Percentiles rank a stretch among this genome's conserved stretches.
These are phyloP conservation scores for Molossus molossus DNA, from an alignment of 2,797 vertebrate species.

Conservation along the genomic window DNA sequence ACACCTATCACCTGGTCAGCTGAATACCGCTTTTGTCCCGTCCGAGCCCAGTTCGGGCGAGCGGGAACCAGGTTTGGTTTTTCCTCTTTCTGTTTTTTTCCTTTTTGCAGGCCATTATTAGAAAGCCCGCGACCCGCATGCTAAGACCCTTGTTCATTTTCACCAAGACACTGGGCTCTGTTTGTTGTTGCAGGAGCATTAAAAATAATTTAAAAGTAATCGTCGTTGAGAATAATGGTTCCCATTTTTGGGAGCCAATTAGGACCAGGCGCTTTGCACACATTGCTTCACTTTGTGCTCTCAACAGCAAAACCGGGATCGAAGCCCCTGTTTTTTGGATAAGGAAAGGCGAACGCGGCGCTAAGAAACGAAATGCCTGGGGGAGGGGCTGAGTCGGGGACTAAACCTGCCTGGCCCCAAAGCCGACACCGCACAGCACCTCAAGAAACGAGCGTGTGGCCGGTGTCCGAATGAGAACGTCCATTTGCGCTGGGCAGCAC, in stretches of 20 bases:
- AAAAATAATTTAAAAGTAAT: constrained; percentile 73
- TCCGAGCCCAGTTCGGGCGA: neutral
- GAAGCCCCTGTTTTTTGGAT: neutral
- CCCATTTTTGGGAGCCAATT: neutral
- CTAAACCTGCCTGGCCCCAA: accelerated
- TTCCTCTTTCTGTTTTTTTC: constrained; percentile 72
- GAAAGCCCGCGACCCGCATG: constrained; percentile 74
- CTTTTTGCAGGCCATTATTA: constrained; percentile 78
- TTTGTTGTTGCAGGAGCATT: constrained; percentile 80
- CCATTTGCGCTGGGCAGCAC: neutral
- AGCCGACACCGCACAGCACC: neutral
- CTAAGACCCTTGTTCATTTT: constrained; percentile 79
- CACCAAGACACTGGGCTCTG: constrained; percentile 82
- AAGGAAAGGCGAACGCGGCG: neutral
- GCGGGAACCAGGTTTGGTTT: constrained; percentile 69
- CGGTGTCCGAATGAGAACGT: neutral
- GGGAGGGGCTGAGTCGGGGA: neutral
- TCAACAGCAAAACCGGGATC: neutral
- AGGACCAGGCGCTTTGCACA: neutral
- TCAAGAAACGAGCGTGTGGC: accelerated
- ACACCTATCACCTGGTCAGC: constrained; percentile 76
- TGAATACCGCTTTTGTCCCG: constrained; percentile 87
- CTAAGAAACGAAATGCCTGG: neutral
- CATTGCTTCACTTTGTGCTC: neutral
- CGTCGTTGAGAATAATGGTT: neutral